Conservation (phyloP, 2,888 invertebrate genomes). For the Cantharis lateralis region DNA sequence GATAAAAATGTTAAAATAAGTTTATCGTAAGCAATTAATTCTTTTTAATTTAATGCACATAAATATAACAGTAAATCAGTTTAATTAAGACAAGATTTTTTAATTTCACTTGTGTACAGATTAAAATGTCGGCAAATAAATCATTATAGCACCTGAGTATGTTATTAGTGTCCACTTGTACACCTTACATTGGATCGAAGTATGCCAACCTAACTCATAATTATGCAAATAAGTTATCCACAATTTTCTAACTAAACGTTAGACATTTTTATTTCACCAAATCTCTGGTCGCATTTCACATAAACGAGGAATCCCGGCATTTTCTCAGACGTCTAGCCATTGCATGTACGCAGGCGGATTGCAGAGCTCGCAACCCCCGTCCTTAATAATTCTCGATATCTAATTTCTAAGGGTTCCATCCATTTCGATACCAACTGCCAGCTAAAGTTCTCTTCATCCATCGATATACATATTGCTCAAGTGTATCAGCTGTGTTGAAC, state of each 20-base stretch:
- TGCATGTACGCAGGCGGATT: no score
- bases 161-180: conserved; percentile 40
- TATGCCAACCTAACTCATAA: conserved; percentile 43
- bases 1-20: neutral
- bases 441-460: no score
- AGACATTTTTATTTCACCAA: neutral
- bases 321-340: neutral
- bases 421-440: no score
- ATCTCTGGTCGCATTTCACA: neutral
- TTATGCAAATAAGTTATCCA: conserved; percentile 40
- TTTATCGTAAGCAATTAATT: neutral
- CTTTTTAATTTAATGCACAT: neutral
- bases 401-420: no score
- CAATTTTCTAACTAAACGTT: neutral
- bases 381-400: neutral
- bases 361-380: neutral
- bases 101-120: conserved; percentile 19
- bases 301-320: neutral
- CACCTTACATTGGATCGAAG: conserved; percentile 38
- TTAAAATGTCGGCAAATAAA: conserved; percentile 36
- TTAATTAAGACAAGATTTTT: conserved; percentile 21
- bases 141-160: conserved; percentile 43
- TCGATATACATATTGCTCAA: no score
- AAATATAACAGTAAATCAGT: conserved; percentile 28
- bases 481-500: no score